phyloP scores from a whole-genome alignment of 2,797 vertebrate species.

The Thripadectes ignobilis region DNA sequence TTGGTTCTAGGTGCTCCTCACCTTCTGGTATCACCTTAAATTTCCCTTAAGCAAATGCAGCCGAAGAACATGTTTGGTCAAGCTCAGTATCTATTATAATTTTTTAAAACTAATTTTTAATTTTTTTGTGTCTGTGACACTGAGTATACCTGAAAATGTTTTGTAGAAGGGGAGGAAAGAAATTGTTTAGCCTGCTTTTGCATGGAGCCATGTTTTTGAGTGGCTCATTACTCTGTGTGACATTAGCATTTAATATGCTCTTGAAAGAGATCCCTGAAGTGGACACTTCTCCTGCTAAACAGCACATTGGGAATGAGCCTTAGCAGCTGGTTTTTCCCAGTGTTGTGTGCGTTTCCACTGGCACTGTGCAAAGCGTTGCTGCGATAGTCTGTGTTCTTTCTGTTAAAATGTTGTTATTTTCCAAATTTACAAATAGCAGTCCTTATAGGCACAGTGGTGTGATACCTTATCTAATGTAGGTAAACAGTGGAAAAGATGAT shows the following conservation, averaged over 20 bases:
- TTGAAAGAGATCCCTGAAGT: neutral
- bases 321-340: neutral
- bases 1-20: neutral
- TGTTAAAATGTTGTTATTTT: neutral
- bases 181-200: neutral
- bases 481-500: slow-evolving; percentile 39
- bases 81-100: neutral
- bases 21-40: neutral
- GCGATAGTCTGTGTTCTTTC: neutral
- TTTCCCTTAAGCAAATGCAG: neutral
- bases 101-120: neutral
- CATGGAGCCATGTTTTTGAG: neutral
- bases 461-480: slow-evolving; percentile 19
- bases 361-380: neutral
- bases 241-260: neutral
- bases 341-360: neutral
- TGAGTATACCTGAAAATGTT: neutral
- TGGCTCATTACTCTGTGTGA: slow-evolving; percentile 23
- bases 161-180: neutral
- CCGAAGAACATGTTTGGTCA: neutral
- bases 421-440: neutral
- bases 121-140: neutral
- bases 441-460: neutral
- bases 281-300: neutral
- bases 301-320: neutral